Evolutionary conservation across 2,888 invertebrate genomes (phyloP), one percentile per base, ranked within the genome.

Genomic region (Epinotia ramella): DNA sequence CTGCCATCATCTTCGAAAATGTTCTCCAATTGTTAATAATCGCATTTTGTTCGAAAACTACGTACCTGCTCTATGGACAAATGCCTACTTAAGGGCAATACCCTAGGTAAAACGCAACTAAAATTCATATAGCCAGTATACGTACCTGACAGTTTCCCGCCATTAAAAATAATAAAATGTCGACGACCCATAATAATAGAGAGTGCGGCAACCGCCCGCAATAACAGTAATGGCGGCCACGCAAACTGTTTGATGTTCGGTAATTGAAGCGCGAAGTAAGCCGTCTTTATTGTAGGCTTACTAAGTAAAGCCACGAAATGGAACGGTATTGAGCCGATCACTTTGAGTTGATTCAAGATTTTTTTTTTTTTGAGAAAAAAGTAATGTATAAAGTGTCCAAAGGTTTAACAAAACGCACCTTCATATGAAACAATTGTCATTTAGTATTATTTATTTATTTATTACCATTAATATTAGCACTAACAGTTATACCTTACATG

Each of bases 181-280:
- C 75, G 71, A 71, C 70, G 75, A 75, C 70, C 75, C 65, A 65
- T 28, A 57, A 73, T 73, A 73, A 73, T 69, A 57, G 68, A 60
- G 53, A 63, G 68, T 73, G 64, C 73, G 69, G 64, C 69, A 59
- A 69, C 73, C n/a, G 53, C 53, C 53, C 59, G 70, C 64, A 75
- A 71, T 75, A 71, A 75, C 70, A 40, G 75, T 75, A 71, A 75
- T 75, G 65, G 75, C 40, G 16, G 53, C 33, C 57, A 28, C 20
- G 57, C 33, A 46, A 73, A 73, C 56, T 74, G 63, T 70, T 65
- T 70, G 57, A 71, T 71, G 60, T 66, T 71, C 64, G 28, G 49
- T 70, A 63, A 65, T 74, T 65, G 49, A 44, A 65, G 49, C 18
- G 49, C 20, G 18, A 16, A 33, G 6, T 53, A 46, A 46, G 46